Percentiles rank a stretch among this genome's conserved stretches.
Evolutionary conservation across 2,797 vertebrate genomes (phyloP).

Genomic region (Orientallactaga sibirica): DNA sequence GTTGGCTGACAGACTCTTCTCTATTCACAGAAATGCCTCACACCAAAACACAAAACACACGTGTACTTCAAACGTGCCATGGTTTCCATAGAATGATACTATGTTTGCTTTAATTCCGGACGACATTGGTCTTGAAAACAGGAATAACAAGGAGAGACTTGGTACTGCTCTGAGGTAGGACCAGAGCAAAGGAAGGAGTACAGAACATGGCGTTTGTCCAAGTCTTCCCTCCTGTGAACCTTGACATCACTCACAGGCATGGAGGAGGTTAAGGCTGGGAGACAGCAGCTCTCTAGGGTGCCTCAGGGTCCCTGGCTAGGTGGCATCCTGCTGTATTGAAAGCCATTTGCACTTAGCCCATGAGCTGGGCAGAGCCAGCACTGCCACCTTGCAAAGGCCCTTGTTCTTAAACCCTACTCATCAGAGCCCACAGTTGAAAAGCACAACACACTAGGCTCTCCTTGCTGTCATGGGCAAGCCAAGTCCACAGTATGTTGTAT

Average conservation of each 20-base stretch:
- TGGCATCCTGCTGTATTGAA: neutral
- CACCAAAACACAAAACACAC: neutral
- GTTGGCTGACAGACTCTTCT: rapidly evolving
- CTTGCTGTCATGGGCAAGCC: neutral
- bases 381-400: neutral
- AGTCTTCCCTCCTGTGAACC: neutral
- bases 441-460: rapidly evolving
- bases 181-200: rapidly evolving
- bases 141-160: rapidly evolving
- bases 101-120: neutral
- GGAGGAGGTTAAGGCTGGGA: neutral
- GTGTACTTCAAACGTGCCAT: too few relatives aligned
- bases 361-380: rapidly evolving
- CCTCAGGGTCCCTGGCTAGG: neutral
- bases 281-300: too few relatives aligned
- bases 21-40: neutral
- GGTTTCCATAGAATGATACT: too few relatives aligned
- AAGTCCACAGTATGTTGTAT: neutral
- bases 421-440: rapidly evolving
- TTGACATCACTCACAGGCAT: rapidly evolving
- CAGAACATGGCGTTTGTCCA: rapidly evolving
- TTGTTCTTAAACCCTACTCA: neutral
- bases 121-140: rapidly evolving
- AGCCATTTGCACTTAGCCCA: neutral
- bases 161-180: rapidly evolving